A percentile compares a stretch with the other conserved stretches of the same genome.
phyloP scores from a whole-genome alignment of 2,113 vertebrate genomes.

The Chlorocebus sabaeus region DNA sequence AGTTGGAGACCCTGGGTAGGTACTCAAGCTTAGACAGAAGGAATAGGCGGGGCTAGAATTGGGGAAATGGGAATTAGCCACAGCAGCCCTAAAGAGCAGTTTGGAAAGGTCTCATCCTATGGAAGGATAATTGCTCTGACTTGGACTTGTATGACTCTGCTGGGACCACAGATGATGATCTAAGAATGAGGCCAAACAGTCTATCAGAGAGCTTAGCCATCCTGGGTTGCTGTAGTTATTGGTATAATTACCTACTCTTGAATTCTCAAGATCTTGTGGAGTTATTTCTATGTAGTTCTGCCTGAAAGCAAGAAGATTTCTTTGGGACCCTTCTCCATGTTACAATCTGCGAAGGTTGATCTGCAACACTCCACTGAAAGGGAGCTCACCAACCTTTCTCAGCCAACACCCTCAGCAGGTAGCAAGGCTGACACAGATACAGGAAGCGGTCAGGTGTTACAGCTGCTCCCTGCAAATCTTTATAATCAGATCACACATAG shows the following conservation, averaged over 20 bases:
- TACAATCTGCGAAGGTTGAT: background rate
- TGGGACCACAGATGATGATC: background rate
- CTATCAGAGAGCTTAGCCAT: fast-evolving
- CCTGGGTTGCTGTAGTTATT: background rate
- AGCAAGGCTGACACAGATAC: fast-evolving
- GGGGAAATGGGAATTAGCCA: background rate
- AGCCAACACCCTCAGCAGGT: background rate
- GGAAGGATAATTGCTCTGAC: fast-evolving
- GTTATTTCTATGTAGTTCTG: background rate
- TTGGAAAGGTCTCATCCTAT: background rate
- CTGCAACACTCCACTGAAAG: background rate
- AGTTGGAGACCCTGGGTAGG: background rate
- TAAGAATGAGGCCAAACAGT: background rate
- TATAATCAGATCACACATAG: background rate
- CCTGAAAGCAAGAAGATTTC: background rate
- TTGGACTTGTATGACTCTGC: fast-evolving
- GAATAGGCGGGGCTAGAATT: background rate
- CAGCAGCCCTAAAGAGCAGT: background rate
- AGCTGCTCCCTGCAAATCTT: fast-evolving
- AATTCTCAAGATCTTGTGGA: background rate
- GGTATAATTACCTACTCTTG: background rate
- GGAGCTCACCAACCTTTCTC: fast-evolving
- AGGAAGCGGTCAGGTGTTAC: background rate
- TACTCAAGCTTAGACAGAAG: background rate
- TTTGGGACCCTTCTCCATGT: background rate